Base-by-base conservation (phyloP, 1,140 invertebrate genomes). In the Drosophila kohkoa region DNA sequence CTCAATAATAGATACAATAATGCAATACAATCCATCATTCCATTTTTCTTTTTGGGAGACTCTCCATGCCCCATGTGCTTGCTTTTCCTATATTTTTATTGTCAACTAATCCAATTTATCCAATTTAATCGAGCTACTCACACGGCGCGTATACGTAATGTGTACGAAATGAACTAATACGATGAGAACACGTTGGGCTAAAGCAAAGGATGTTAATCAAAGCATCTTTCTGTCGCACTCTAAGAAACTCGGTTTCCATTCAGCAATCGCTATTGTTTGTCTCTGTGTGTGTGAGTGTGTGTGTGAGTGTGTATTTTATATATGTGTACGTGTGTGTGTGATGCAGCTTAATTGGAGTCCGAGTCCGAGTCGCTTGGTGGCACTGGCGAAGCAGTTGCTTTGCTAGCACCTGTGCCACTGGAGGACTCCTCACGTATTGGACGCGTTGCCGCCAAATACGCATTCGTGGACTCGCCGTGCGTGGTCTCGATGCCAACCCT, bases 401-500 rank as follows among this genome's bases (percentile, higher is more conserved):
- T 94, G 94, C 93, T 54, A 93, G 93, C 65, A 94, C 93, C 68
- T 93, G 92, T 35, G 93, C 38, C 54, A 90, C 81, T 43, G 11
- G 81, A 45, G n/a, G 93, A 93, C 82, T 93, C 93, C 76, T 93
- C 92, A 11, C 90, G 90, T n/a, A 92, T 91, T 10, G 94, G 82
- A 63, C 92, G 92, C 6, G 96, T 96, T 32, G 96, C 96, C 41
- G 95, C 92, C 51, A 96, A 92, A 92, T 97, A 97, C 48, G 96
- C 96, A 73, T 95, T 95, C 81, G 96, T 95, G 57, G 95, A 94
- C 90, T 96, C 95, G 3, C 96, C 96, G 78, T 96, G 95, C 54
- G 96, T 96, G 79, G 97, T 96, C 88, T 97, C 96, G 88, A 98
- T 97, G 79, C 96, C 96, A 82, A 97, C 96, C 82, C 96, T 97